Conservation (phyloP, 53 echinoderm and acorn worm species). For the Zoroaster sp. region DNA sequence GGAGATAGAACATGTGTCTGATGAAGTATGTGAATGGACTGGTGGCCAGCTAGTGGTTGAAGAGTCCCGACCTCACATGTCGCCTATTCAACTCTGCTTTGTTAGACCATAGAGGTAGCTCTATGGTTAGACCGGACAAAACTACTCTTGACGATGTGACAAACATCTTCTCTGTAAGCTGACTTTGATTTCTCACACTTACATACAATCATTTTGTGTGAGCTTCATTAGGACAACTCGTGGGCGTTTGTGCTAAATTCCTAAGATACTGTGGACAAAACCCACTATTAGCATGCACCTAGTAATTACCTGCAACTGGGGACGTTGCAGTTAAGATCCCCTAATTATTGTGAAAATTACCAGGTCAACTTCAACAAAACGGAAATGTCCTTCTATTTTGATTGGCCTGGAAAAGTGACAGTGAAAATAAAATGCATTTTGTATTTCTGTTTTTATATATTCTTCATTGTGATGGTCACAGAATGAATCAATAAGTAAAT, state of each 20-base stretch:
- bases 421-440: too few species aligned
- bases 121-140: constrained; percentile 4
- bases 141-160: not conserved
- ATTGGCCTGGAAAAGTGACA: too few species aligned
- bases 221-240: constrained; percentile 28
- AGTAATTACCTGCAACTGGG: not conserved
- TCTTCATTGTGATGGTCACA: too few species aligned
- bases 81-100: not conserved
- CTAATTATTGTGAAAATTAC: not conserved
- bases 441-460: too few species aligned
- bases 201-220: not conserved
- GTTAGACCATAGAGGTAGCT: too few species aligned
- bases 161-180: not conserved
- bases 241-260: not conserved
- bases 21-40: constrained; percentile 13
- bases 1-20: not conserved
- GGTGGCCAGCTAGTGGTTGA: not conserved
- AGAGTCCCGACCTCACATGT: constrained; percentile 22
- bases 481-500: not conserved
- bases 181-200: constrained; percentile 1
- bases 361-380: not conserved
- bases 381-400: too few species aligned
- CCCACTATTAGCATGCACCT: not conserved
- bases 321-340: not conserved
- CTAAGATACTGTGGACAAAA: not conserved